These are phyloP conservation scores for Alligator sinensis DNA, from an alignment of 2,113 vertebrate species.

Conservation along the genomic window DNA sequence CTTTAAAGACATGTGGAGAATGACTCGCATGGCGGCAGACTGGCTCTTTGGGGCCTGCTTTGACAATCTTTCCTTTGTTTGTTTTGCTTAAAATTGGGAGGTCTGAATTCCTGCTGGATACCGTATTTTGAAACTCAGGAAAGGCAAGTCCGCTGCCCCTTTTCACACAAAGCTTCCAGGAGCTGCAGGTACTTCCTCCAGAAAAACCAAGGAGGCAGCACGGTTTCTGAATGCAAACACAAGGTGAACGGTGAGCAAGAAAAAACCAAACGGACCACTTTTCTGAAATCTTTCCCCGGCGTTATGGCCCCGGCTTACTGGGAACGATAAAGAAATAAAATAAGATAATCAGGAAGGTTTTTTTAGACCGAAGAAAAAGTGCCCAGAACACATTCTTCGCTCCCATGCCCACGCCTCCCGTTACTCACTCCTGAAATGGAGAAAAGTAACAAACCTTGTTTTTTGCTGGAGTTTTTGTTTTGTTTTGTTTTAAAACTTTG, in stretches of 20 bases:
- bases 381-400: conserved; percentile 67
- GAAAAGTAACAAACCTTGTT: not conserved
- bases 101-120: conserved; percentile 75
- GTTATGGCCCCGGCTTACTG: conserved; percentile 20
- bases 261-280: not conserved
- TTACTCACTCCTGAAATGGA: conserved; percentile 13
- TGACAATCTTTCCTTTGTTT: conserved; percentile 75
- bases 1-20: conserved; percentile 8
- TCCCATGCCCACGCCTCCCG: conserved; percentile 59
- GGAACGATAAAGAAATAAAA: conserved; percentile 47
- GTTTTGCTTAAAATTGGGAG: conserved; percentile 69
- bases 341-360: conserved; percentile 70
- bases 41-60: conserved; percentile 54
- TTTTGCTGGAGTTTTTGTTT: conserved; percentile 6
- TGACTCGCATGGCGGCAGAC: conserved; percentile 48
- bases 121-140: conserved; percentile 67
- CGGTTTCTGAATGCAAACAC: conserved; percentile 15
- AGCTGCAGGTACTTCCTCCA: conserved; percentile 74
- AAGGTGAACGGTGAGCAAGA: conserved; percentile 10
- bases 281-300: not conserved
- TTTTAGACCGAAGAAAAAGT: conserved; percentile 65
- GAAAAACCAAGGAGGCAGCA: not conserved
- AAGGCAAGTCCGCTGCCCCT: conserved; percentile 27
- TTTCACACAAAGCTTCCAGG: conserved; percentile 4
- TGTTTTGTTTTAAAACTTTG: conserved; percentile 74